These are phyloP conservation scores for Montipora capricornis DNA, from an alignment of 64 coral and sea anemone species.

Conservation along the genomic window DNA sequence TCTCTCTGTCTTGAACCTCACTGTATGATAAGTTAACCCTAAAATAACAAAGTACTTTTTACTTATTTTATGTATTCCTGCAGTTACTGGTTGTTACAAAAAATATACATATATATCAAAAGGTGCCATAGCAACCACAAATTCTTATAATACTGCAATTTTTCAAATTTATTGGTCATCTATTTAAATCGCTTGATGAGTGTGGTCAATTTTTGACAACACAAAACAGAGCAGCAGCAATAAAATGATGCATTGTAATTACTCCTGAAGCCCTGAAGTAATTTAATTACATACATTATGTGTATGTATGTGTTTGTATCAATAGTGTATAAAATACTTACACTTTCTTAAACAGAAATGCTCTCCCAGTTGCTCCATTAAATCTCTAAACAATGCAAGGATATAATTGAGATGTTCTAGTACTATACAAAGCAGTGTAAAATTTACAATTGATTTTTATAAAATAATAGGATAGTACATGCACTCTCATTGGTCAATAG, in stretches of 20 bases:
- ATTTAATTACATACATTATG: neutral
- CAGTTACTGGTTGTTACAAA: neutral
- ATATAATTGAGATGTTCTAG: neutral
- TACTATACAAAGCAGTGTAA: too few relatives aligned
- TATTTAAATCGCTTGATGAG: too few relatives aligned
- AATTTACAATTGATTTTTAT: too few relatives aligned
- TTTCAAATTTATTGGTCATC: too few relatives aligned
- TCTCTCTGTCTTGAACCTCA: constrained; percentile 98
- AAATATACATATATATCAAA: neutral
- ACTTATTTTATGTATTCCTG: too few relatives aligned
- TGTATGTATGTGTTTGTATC: neutral
- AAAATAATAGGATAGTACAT: too few relatives aligned
- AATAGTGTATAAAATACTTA: constrained; percentile 60
- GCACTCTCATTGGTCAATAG: too few relatives aligned
- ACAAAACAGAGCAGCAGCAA: neutral
- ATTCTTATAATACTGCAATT: too few relatives aligned
- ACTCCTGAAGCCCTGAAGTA: neutral
- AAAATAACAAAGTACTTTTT: neutral
- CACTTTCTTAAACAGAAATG: constrained; percentile 99
- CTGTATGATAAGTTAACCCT: constrained; percentile 96
- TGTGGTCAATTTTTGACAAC: too few relatives aligned
- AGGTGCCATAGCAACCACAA: neutral
- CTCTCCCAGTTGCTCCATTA: constrained; percentile 96
- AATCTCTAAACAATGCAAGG: constrained; percentile 75
- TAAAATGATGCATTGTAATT: neutral